These are phyloP conservation scores for Melanargia galathea DNA, from an alignment of 2,888 invertebrate genomes.

Conservation along the genomic window DNA sequence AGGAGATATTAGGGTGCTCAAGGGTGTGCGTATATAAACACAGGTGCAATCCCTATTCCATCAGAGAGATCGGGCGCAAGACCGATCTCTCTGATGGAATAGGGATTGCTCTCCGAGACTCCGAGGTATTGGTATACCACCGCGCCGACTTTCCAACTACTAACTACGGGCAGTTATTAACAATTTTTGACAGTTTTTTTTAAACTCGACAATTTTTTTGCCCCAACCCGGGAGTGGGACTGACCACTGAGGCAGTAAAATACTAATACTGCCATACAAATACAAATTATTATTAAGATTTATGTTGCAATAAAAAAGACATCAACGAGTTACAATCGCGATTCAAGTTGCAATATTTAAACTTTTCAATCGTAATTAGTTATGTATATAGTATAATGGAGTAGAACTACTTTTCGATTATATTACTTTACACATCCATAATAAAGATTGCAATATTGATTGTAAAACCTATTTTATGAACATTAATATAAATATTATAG, in stretches of 20 bases:
- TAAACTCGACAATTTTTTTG: no score
- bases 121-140: no score
- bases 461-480: neutral
- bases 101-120: no score
- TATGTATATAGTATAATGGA: neutral
- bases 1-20: no score
- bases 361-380: neutral
- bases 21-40: no score
- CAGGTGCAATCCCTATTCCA: no score
- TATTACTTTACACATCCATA: neutral
- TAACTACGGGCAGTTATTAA: no score
- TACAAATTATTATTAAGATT: neutral
- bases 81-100: no score
- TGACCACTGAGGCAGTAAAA: neutral
- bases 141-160: no score
- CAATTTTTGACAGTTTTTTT: no score
- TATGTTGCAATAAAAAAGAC: slow-evolving; percentile 6
- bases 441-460: neutral
- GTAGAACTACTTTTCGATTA: neutral
- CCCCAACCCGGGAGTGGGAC: no score
- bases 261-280: neutral
- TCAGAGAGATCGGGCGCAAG: no score
- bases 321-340: slow-evolving; percentile 3
- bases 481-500: neutral
- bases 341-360: neutral